These are phyloP conservation scores for Mythimna albipuncta DNA, from an alignment of 2,888 invertebrate species.

Conservation along the genomic window DNA sequence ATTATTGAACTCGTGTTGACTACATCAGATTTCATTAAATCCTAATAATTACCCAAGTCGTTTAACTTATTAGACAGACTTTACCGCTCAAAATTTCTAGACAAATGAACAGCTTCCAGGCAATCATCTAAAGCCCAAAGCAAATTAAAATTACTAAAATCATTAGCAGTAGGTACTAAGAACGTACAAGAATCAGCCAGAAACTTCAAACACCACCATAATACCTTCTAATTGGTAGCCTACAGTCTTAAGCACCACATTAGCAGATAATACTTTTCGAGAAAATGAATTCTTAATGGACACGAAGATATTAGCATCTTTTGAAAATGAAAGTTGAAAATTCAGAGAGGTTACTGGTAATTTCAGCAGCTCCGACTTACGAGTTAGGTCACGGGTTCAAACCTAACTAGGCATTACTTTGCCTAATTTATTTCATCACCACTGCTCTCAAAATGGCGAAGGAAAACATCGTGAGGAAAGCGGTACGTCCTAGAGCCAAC, in stretches of 20 bases:
- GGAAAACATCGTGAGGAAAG: too few species aligned
- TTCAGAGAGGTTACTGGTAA: neutral
- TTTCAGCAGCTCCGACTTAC: too few species aligned
- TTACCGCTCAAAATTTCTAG: neutral
- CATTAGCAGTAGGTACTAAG: slow-evolving; percentile 3
- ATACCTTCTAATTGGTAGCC: slow-evolving; percentile 24
- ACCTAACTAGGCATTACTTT: too few species aligned
- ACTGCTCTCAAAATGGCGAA: too few species aligned
- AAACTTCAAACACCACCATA: slow-evolving; percentile 1
- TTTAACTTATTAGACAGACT: too few species aligned
- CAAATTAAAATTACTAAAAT: slow-evolving; percentile 17
- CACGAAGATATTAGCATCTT: slow-evolving; percentile 14
- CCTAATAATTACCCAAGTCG: too few species aligned
- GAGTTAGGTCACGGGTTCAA: too few species aligned
- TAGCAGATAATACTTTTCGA: slow-evolving; percentile 19
- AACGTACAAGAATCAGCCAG: neutral
- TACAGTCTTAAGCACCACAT: slow-evolving; percentile 11
- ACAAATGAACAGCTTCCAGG: neutral
- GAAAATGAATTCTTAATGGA: slow-evolving; percentile 39
- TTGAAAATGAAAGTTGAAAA: slow-evolving; percentile 2
- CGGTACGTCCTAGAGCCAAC: too few species aligned
- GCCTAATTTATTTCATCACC: too few species aligned
- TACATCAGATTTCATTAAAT: too few species aligned
- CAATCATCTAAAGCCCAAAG: too few species aligned
- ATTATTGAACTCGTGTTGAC: too few species aligned